phyloP scores from a whole-genome alignment of 1,140 invertebrate species.

The Anagrus nilaparvatae region DNA sequence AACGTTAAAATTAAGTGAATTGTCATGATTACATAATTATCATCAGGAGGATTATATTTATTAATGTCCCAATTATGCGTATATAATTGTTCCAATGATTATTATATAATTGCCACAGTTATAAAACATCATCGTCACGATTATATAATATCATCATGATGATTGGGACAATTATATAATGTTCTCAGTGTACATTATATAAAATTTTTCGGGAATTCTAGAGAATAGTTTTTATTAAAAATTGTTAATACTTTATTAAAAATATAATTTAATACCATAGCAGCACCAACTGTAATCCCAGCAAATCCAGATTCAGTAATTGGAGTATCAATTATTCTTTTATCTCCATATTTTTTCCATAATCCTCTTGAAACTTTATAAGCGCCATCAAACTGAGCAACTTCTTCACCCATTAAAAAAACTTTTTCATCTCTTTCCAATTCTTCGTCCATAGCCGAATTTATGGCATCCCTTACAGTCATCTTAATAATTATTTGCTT shows the following conservation, averaged over 20 bases:
- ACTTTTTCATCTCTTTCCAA: constrained; percentile 84
- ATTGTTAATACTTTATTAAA: no score
- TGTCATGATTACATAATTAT: no score
- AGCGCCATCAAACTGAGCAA: constrained; percentile 91
- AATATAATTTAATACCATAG: constrained; percentile 47
- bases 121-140: no score
- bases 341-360: constrained; percentile 95
- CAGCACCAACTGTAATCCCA: constrained; percentile 89
- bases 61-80: no score
- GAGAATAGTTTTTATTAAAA: no score
- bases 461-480: constrained; percentile 89
- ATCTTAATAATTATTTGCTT: no score
- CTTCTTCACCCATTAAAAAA: constrained; percentile 91
- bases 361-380: constrained; percentile 87
- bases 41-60: no score
- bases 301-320: constrained; percentile 96
- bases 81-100: no score
- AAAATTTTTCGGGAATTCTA: no score
- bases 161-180: no score
- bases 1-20: no score
- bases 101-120: no score
- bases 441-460: constrained; percentile 91
- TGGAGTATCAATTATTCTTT: constrained; percentile 95
- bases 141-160: background rate
- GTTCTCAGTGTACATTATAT: background rate